Percentiles rank a stretch among this genome's conserved stretches.
Conservation (phyloP, 1,140 invertebrate genomes). For the Aleiodes sp. region DNA sequence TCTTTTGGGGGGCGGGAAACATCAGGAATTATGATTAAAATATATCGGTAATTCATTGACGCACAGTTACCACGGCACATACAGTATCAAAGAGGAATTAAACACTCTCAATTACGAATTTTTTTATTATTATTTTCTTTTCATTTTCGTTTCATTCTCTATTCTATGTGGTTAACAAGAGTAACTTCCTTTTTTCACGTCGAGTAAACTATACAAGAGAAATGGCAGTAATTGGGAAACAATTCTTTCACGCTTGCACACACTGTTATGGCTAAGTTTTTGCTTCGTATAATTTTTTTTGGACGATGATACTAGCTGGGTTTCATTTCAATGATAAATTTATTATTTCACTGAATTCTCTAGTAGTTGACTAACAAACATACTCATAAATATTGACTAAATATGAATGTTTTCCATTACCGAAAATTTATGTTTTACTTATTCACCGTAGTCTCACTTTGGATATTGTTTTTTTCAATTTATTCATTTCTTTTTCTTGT, state of each 20-base stretch:
- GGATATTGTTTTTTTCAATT: neutral
- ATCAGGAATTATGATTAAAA: neutral
- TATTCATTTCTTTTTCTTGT: neutral
- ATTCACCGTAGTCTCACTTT: constrained; percentile 3
- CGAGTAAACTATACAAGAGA: neutral
- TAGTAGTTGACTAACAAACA: neutral
- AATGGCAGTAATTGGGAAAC: neutral
- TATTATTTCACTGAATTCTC: neutral
- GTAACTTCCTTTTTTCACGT: neutral
- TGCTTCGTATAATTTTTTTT: neutral
- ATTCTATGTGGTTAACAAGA: neutral
- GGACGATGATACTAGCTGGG: constrained; percentile 7
- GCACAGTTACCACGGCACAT: neutral
- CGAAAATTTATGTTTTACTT: neutral
- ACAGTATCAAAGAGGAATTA: constrained; percentile 8
- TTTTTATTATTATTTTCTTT: too few relatives aligned
- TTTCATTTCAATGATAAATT: neutral
- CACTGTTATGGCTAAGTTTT: neutral
- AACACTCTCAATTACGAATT: constrained; percentile 1
- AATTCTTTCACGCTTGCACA: neutral
- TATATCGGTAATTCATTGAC: constrained; percentile 1
- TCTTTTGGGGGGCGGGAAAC: neutral
- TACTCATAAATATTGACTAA: constrained; percentile 14
- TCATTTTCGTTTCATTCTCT: neutral
- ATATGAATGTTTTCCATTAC: neutral